phyloP scores from a whole-genome alignment of 2,113 vertebrate species.

The Pycnonotus jocosus region DNA sequence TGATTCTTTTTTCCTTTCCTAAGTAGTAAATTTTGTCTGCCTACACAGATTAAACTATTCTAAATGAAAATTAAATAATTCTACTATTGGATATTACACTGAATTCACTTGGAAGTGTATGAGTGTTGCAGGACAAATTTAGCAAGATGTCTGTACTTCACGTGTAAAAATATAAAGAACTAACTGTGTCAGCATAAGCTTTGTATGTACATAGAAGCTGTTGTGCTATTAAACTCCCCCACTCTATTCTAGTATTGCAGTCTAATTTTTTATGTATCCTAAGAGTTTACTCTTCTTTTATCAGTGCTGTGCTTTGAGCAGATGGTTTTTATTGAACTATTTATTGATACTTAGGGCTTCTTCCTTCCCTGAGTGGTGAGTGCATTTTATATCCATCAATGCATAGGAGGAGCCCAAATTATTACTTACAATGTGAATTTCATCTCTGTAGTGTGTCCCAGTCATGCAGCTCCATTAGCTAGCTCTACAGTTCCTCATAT shows the following conservation, averaged over 20 bases:
- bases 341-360: conserved; percentile 15
- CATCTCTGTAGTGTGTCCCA: not conserved
- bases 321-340: conserved; percentile 36
- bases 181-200: not conserved
- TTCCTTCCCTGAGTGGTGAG: not conserved
- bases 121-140: not conserved
- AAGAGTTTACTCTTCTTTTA: conserved; percentile 37
- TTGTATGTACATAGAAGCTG: not conserved
- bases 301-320: not conserved
- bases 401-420: conserved; percentile 18
- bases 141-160: not conserved
- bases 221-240: not conserved
- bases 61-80: not conserved
- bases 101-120: not conserved
- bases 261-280: conserved; percentile 40
- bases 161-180: not conserved
- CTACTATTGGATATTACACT: not conserved
- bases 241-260: not conserved
- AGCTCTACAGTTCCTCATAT: not conserved
- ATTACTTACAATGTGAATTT: conserved; percentile 13
- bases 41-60: not conserved
- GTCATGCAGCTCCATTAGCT: not conserved
- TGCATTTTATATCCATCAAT: conserved; percentile 30
- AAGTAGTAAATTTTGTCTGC: not conserved
- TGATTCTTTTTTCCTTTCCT: not conserved